These are phyloP conservation scores for Brachypteracias leptosomus DNA, from an alignment of 2,113 vertebrate genomes.

Conservation along the genomic window DNA sequence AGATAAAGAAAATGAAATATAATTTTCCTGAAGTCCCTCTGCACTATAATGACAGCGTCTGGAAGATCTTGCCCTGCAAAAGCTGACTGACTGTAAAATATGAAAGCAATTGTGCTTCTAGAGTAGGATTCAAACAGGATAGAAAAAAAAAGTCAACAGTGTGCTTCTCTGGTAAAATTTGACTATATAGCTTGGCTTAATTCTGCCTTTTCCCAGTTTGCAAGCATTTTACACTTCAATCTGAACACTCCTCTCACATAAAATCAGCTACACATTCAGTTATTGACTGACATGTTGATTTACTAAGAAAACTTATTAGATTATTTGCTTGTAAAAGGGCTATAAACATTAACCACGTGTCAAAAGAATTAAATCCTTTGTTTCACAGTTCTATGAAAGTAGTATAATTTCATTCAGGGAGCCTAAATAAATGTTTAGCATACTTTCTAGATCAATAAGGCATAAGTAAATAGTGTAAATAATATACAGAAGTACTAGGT, in stretches of 20 bases:
- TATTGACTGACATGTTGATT: neutral
- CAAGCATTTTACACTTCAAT: neutral
- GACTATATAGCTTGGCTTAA: neutral
- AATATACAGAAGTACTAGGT: neutral
- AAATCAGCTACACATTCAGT: neutral
- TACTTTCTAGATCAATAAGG: neutral
- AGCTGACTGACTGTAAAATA: neutral
- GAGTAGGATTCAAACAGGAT: neutral
- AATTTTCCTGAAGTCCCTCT: neutral
- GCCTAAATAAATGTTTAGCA: neutral
- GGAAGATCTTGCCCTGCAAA: neutral
- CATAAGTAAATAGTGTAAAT: neutral
- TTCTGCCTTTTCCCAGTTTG: neutral
- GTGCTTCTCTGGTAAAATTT: neutral
- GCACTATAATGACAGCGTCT: neutral
- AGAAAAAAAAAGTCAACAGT: neutral
- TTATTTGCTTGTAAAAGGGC: neutral
- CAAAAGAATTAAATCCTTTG: neutral
- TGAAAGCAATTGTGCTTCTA: neutral
- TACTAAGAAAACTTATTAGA: neutral
- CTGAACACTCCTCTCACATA: neutral
- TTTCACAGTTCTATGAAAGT: neutral
- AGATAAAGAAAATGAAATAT: neutral
- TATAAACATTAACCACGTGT: neutral
- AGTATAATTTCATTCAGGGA: neutral